Evolutionary conservation across 1,140 invertebrate species (phyloP).

Genomic region (Heliconius himera): DNA sequence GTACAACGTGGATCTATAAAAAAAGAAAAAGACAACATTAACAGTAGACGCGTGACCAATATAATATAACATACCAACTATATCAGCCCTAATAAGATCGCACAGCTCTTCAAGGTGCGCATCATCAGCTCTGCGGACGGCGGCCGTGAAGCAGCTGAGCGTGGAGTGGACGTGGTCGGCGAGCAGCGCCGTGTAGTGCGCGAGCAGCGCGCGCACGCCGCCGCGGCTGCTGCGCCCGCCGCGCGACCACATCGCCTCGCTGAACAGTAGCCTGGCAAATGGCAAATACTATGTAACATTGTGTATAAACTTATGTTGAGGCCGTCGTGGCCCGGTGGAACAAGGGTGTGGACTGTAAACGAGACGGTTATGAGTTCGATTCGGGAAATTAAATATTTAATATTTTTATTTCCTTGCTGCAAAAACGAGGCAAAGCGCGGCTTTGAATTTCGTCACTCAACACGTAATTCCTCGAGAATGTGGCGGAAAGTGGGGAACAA

Average conservation of each 20-base stretch:
- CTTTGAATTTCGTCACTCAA: too few relatives aligned
- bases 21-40: too few relatives aligned
- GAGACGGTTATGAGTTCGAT: too few relatives aligned
- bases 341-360: too few relatives aligned
- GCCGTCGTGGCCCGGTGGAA: too few relatives aligned
- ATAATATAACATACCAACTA: conserved; percentile 58
- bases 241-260: conserved; percentile 74
- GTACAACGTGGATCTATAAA: too few relatives aligned
- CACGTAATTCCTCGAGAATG: too few relatives aligned
- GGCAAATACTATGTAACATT: too few relatives aligned
- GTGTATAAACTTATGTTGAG: not conserved
- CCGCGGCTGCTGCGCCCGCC: conserved; percentile 62
- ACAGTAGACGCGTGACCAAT: not conserved
- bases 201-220: conserved; percentile 62
- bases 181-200: conserved; percentile 62
- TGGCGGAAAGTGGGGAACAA: too few relatives aligned
- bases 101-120: conserved; percentile 59
- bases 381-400: too few relatives aligned
- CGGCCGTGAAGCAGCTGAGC: conserved; percentile 51
- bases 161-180: conserved; percentile 71
- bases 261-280: conserved; percentile 64
- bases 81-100: conserved; percentile 71
- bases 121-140: conserved; percentile 54
- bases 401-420: too few relatives aligned
- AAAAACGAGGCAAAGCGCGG: too few relatives aligned